These are phyloP conservation scores for Erannis defoliaria DNA, from an alignment of 2,888 invertebrate genomes.

Conservation along the genomic window DNA sequence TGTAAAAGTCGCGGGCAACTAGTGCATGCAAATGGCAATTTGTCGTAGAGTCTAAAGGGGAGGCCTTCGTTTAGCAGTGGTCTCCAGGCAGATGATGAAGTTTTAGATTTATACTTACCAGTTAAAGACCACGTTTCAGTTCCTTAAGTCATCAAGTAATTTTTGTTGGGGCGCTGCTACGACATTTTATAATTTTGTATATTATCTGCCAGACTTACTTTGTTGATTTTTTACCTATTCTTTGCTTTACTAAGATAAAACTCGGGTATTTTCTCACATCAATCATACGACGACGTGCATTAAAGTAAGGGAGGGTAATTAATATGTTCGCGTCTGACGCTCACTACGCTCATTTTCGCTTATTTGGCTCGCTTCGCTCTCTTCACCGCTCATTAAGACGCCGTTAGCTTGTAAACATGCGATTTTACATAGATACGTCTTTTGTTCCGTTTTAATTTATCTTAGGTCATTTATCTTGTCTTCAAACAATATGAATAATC, in stretches of 20 bases:
- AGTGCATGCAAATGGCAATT: too few relatives aligned
- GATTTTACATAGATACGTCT: conserved; percentile 49
- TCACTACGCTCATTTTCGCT: conserved; percentile 53
- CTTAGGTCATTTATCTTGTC: conserved; percentile 18
- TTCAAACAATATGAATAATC: not conserved
- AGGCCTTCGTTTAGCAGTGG: too few relatives aligned
- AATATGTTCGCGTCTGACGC: conserved; percentile 71
- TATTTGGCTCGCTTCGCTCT: conserved; percentile 51
- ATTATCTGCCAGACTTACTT: too few relatives aligned
- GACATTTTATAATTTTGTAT: too few relatives aligned
- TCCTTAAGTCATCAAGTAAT: too few relatives aligned
- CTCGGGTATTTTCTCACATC: conserved; percentile 50
- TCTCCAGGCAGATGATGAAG: too few relatives aligned
- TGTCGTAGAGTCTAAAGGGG: too few relatives aligned
- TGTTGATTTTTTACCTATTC: not conserved
- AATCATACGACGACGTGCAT: conserved; percentile 69
- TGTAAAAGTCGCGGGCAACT: too few relatives aligned
- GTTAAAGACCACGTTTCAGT: too few relatives aligned
- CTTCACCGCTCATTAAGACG: conserved; percentile 74
- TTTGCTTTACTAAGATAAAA: conserved; percentile 5
- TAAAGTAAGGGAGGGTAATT: conserved; percentile 72
- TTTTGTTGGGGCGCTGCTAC: too few relatives aligned
- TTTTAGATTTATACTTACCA: too few relatives aligned
- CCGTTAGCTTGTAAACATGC: conserved; percentile 62
- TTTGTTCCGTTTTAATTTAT: conserved; percentile 37